Base-by-base conservation (phyloP, 2,113 vertebrate genomes). In the Potamarius usumacintae region DNA sequence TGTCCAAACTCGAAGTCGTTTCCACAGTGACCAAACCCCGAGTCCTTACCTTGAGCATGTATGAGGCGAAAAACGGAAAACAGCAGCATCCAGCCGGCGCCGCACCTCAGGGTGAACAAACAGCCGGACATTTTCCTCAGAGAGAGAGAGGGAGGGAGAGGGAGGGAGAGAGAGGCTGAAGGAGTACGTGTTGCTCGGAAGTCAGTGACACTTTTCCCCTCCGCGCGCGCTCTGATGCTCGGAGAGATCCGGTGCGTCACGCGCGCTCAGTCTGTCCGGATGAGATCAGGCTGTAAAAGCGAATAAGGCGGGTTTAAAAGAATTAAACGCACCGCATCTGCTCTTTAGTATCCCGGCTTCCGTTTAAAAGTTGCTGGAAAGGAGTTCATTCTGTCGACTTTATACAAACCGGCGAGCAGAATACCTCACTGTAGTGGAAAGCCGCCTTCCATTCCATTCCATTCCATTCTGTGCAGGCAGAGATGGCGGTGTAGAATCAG, bases 171-270 rank as follows among this genome's bases (percentile, higher is more conserved):
- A 71, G 30, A 42, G 30, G 2, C 30, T 20, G 69, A 42, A 17
- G 42, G 92, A 93, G 90, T 88, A 95, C 94, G 94, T 95, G 95
- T 95, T 95, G 94, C 94, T 92, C 91, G 67, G 89, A 89, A 89
- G 90, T 91, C 83, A 2, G 52, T 57, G n/a, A 42, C n/a, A 85
- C 83, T 85, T 85, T 74, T n/a, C 10, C 22, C 69, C 34, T 85
- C 18, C 55, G 79, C 79, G 79, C 57, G 79, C 79, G 83, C 57
- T 57, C 79, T 42, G 42, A 42, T 42, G 83, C 65, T 17, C 65
- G 6, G 10, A 76, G 63, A 20, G 83, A 85, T 85, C 55, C 53
- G 83, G 67, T 58, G 83, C 83, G 69, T 85, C 83, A 60, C 53
- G 53, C 69, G 69, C 55, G 55, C 55, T 71, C 63, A 55, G 48